Conservation (phyloP, 2,797 vertebrate species). For the Lycodopsis pacificus region DNA sequence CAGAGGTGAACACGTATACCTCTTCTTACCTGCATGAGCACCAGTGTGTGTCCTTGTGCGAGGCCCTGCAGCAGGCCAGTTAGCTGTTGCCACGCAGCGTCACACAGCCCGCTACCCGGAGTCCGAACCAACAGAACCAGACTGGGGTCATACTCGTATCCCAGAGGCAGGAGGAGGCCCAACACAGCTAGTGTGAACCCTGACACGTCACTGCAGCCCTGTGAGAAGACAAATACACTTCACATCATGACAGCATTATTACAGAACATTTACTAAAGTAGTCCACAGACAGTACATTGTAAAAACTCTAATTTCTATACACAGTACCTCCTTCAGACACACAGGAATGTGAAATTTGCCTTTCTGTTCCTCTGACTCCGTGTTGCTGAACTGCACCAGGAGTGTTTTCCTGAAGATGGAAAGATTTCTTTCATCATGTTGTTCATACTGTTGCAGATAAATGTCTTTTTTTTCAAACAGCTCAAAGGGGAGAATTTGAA, state of each 20-base stretch:
- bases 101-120: constrained; percentile 40
- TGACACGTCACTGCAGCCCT: constrained; percentile 69
- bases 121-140: constrained; percentile 76
- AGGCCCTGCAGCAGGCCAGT: constrained; percentile 79
- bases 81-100: constrained; percentile 78
- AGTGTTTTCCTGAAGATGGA: constrained; percentile 73
- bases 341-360: constrained; percentile 73
- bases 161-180: constrained; percentile 80
- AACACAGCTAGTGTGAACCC: constrained; percentile 76
- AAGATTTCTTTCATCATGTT: background rate
- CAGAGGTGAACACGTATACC: background rate
- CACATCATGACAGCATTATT: background rate
- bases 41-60: constrained; percentile 78
- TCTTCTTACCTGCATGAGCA: constrained; percentile 77
- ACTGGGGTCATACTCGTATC: constrained; percentile 79
- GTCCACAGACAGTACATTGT: background rate
- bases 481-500: background rate
- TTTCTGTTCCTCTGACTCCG: constrained; percentile 40
- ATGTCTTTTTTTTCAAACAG: background rate
- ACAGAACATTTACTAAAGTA: background rate
- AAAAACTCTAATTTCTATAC: background rate
- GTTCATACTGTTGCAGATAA: background rate
- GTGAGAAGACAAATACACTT: background rate
- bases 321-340: constrained; percentile 76
- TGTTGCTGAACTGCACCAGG: constrained; percentile 76